Evolutionary conservation across 2,113 vertebrate species (phyloP), one percentile per base, ranked within the genome.

Genomic region (Tinamus guttatus): DNA sequence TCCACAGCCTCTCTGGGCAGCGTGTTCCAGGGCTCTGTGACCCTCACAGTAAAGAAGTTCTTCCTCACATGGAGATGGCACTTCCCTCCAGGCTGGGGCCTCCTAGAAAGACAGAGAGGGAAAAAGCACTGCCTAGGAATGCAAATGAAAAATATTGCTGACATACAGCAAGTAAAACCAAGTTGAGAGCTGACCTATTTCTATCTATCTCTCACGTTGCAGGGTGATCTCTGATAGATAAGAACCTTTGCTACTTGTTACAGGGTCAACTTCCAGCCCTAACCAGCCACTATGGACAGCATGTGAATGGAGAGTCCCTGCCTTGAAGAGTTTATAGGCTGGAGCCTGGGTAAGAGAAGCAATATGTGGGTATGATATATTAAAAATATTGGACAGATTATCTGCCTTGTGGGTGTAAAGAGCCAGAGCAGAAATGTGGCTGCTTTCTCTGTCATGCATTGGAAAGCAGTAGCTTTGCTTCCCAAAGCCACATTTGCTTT

Each of bases 201-300:
- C 36, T 7, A 3, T 22, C 36, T 7, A 3, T 16, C 30, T 73
- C 32, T 43, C 13, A 30, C 0, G 0, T 38, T 4, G 13, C 38
- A 27, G 13, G 27, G 65, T 87, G 45, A 40, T 56, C 59, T 32
- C 64, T 30, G 74, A 11, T 25, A 43, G 25, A 15, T 0, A 2
- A 70, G 41, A 30, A 47, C 47, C 25, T 74, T 21, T 43, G 20
- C 24, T 20, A 30, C 38, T 49, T 27, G 14, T 21, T 32, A 6
- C 14, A 13, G 59, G 22, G 17, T 30, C 38, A 13, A 0, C 36
- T 65, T 65, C 51, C 25, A 36, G 51, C 28, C 51, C 22, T 28
- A 13, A 22, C 25, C 49, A 63, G 25, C 60, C 30, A 0, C 14
- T 27, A 63, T n/a, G n/a, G n/a, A n/a, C 71, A 43, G 47, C 38